Conservation (phyloP, 1,140 invertebrate genomes). For the Episyrphus balteatus region DNA sequence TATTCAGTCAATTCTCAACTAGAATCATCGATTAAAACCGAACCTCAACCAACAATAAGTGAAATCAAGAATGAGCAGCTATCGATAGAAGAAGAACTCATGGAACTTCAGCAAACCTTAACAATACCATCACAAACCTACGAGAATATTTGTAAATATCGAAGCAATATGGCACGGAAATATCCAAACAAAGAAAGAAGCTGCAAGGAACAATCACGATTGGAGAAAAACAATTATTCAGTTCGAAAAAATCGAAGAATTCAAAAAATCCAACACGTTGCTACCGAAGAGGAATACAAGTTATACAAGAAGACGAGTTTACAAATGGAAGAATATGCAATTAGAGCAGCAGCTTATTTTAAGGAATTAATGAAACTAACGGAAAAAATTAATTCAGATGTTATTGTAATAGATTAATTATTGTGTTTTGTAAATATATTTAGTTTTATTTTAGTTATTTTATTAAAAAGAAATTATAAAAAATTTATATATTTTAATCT, state of each 20-base stretch:
- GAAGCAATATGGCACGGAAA: neutral
- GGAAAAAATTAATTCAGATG: neutral
- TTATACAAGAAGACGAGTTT: neutral
- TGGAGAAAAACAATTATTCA: neutral
- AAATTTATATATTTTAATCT: too few species aligned
- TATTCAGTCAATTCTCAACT: too few species aligned
- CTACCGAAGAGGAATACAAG: neutral
- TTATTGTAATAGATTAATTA: neutral
- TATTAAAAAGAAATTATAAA: too few species aligned
- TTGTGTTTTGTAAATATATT: neutral
- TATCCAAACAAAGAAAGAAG: neutral
- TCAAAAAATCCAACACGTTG: neutral
- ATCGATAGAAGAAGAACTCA: too few species aligned
- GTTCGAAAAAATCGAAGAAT: neutral
- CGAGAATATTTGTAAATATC: constrained; percentile 3
- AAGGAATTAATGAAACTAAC: neutral
- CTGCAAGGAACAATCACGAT: neutral
- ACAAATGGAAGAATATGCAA: neutral
- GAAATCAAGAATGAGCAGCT: too few species aligned
- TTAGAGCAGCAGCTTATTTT: neutral
- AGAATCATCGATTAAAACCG: too few species aligned
- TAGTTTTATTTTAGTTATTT: neutral
- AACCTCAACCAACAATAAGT: too few species aligned
- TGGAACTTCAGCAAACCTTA: too few species aligned
- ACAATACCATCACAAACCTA: constrained; percentile 15